Evolutionary conservation across 1,140 invertebrate genomes (phyloP).

Genomic region (Rhagoletis pomonella): DNA sequence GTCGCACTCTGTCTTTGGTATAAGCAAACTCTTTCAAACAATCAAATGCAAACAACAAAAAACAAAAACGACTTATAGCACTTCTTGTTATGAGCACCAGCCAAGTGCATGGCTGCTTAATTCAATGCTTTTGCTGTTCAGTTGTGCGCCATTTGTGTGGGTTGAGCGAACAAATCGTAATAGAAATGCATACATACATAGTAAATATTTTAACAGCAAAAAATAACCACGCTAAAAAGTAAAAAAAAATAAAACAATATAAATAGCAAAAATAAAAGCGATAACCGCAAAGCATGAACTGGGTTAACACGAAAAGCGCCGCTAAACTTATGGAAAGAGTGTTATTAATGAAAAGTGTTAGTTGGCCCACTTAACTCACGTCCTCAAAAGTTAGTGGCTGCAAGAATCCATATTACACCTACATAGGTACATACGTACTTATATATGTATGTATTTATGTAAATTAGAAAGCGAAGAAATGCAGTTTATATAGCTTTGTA

Average conservation of each 20-base stretch:
- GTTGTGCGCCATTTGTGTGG: not conserved
- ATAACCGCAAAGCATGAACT: conserved; percentile 17
- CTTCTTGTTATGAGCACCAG: not conserved
- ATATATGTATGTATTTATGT: too few relatives aligned
- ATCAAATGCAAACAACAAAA: not conserved
- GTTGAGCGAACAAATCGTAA: not conserved
- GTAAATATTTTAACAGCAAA: conserved; percentile 26
- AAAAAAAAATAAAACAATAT: not conserved
- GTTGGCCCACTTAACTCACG: conserved; percentile 43
- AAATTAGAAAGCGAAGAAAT: too few relatives aligned
- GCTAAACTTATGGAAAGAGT: conserved; percentile 27
- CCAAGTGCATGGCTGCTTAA: not conserved
- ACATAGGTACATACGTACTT: too few relatives aligned
- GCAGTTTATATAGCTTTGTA: not conserved
- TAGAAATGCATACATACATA: not conserved
- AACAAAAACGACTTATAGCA: not conserved
- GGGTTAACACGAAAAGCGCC: conserved; percentile 43
- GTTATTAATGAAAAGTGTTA: conserved; percentile 47
- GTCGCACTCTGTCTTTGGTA: not conserved
- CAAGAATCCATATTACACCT: not conserved
- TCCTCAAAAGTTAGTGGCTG: conserved; percentile 26
- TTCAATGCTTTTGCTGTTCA: not conserved
- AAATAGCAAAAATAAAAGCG: not conserved
- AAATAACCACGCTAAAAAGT: not conserved
- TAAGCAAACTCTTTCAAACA: conserved; percentile 7